Evolutionary conservation across 2,888 invertebrate species (phyloP).

Genomic region (Brachylomia viminalis): DNA sequence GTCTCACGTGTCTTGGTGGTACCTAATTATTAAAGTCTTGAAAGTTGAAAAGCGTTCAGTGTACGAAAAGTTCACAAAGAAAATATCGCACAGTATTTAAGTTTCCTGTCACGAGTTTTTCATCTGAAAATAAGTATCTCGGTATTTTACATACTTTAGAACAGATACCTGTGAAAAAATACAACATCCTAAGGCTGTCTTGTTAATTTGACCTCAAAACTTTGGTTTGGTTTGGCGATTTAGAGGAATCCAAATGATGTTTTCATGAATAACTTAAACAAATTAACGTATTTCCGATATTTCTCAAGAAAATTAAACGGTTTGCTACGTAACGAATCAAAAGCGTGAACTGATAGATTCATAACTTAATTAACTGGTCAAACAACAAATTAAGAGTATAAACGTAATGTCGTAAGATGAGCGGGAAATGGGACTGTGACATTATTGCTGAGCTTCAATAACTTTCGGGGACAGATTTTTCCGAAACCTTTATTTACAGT

Average conservation of each 20-base stretch:
- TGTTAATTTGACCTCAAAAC: background rate
- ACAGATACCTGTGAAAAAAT: background rate
- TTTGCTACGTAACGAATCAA: constrained; percentile 9
- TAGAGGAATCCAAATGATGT: background rate
- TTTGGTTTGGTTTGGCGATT: background rate
- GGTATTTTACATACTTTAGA: background rate
- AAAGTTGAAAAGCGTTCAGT: constrained; percentile 8
- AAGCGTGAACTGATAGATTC: constrained; percentile 25
- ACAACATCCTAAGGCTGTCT: background rate
- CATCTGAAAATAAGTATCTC: background rate
- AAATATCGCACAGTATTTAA: background rate
- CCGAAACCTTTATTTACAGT: background rate
- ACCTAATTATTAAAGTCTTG: background rate
- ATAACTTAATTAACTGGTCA: constrained; percentile 29
- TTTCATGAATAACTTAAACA: background rate
- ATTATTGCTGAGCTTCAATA: constrained; percentile 10
- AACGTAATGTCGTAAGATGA: constrained; percentile 20
- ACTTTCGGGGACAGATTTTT: background rate
- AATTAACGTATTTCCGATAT: constrained; percentile 7
- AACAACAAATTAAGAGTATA: constrained; percentile 26
- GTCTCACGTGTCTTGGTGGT: too few species aligned
- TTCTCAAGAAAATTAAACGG: constrained; percentile 26
- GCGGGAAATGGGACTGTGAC: constrained; percentile 9
- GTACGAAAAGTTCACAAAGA: background rate
- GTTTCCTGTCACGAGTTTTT: background rate